A percentile compares a stretch with the other conserved stretches of the same genome.
phyloP scores from a whole-genome alignment of 2,888 invertebrate species.

The Eupithecia inturbata region DNA sequence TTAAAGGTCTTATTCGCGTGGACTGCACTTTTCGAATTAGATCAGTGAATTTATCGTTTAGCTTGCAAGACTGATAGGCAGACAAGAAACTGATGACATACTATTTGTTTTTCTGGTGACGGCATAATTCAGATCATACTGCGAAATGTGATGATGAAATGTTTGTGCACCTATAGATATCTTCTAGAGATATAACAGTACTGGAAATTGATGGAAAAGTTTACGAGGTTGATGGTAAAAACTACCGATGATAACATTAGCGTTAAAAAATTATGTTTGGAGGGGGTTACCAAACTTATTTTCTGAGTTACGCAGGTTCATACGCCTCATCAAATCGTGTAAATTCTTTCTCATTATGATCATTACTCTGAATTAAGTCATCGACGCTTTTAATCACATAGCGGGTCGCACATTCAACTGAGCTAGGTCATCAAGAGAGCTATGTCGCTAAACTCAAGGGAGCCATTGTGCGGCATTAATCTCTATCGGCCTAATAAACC shows the following conservation, averaged over 20 bases:
- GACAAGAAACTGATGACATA: constrained; percentile 11
- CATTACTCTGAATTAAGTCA: constrained; percentile 10
- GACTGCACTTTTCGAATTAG: constrained; percentile 41
- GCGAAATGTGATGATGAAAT: constrained; percentile 3
- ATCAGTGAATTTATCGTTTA: constrained; percentile 19
- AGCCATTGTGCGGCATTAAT: constrained; percentile 20
- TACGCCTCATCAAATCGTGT: neutral
- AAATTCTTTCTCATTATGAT: neutral
- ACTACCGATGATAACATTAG: neutral
- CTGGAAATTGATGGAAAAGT: neutral
- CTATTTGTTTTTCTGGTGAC: constrained; percentile 6
- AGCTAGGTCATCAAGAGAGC: constrained; percentile 19
- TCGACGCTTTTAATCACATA: constrained; percentile 13
- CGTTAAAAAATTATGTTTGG: neutral
- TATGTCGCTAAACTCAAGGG: constrained; percentile 17
- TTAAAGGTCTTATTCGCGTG: constrained; percentile 44
- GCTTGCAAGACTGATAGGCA: constrained; percentile 20
- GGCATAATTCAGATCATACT: neutral
- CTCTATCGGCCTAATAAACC: constrained; percentile 23
- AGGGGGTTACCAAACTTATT: neutral
- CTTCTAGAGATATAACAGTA: neutral
- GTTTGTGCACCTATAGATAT: neutral
- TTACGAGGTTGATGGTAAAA: neutral
- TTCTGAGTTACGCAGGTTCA: neutral
- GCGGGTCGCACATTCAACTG: constrained; percentile 18